Evolutionary conservation across 1,140 invertebrate species (phyloP).

Genomic region (Anastrepha ludens): DNA sequence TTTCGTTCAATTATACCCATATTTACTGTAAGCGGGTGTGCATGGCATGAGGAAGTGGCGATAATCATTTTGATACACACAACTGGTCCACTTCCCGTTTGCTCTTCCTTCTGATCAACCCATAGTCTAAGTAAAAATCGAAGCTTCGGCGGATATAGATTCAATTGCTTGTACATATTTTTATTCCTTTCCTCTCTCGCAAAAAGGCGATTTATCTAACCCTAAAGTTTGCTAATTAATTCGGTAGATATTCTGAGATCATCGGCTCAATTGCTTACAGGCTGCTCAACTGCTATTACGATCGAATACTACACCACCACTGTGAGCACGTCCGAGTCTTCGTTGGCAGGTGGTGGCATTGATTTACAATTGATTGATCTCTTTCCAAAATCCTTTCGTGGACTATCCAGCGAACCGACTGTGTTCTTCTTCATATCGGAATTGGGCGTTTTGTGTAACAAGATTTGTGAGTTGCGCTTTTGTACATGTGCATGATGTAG

Average conservation of each 20-base stretch:
- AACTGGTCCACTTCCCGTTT: too few relatives aligned
- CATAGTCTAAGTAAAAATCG: too few relatives aligned
- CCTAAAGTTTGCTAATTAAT: slow-evolving; percentile 12
- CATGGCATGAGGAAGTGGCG: not conserved
- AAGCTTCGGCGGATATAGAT: too few relatives aligned
- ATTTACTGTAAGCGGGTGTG: too few relatives aligned
- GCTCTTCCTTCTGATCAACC: too few relatives aligned
- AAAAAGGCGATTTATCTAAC: slow-evolving; percentile 7
- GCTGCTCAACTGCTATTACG: not conserved
- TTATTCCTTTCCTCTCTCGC: not conserved
- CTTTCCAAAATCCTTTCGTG: slow-evolving; percentile 86
- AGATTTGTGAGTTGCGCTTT: slow-evolving; percentile 78
- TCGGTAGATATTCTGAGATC: slow-evolving; percentile 49
- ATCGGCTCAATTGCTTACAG: slow-evolving; percentile 3
- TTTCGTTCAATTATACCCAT: not conserved
- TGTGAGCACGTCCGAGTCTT: slow-evolving; percentile 76
- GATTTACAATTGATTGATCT: slow-evolving; percentile 75
- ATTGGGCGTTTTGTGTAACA: slow-evolving; percentile 84
- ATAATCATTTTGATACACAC: not conserved
- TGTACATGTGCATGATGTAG: slow-evolving; percentile 64
- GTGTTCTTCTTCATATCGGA: slow-evolving; percentile 86
- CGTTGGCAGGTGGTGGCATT: slow-evolving; percentile 71
- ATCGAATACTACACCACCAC: slow-evolving; percentile 75
- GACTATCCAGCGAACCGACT: slow-evolving; percentile 82
- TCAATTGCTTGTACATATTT: not conserved